phyloP scores from a whole-genome alignment of 2,797 vertebrate species.

The Sebastes alutus region DNA sequence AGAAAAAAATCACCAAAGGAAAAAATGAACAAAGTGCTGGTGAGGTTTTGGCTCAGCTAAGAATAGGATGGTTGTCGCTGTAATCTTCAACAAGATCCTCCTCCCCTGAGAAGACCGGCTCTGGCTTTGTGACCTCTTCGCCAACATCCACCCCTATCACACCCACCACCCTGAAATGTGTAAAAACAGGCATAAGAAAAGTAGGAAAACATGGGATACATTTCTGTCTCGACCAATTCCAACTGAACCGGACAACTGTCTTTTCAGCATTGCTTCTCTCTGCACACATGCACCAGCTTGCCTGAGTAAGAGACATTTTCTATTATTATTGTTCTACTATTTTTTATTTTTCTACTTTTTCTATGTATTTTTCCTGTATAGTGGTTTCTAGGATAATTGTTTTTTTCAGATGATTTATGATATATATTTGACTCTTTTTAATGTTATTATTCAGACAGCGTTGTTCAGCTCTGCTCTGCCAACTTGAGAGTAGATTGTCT shows the following conservation, averaged over 20 bases:
- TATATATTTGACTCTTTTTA: too few relatives aligned
- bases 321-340: too few relatives aligned
- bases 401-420: too few relatives aligned
- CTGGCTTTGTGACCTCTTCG: conserved; percentile 31
- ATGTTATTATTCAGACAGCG: too few relatives aligned
- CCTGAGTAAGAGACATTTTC: not conserved
- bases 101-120: conserved; percentile 44
- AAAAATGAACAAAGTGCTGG: conserved; percentile 18
- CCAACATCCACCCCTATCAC: conserved; percentile 57
- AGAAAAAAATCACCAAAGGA: not conserved
- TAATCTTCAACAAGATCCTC: conserved; percentile 43
- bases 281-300: not conserved
- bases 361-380: too few relatives aligned
- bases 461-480: too few relatives aligned
- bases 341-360: too few relatives aligned
- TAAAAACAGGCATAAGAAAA: not conserved
- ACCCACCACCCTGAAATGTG: conserved; percentile 54
- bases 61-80: conserved; percentile 28
- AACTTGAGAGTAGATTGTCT: too few relatives aligned
- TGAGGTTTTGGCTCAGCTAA: conserved; percentile 20
- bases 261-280: not conserved
- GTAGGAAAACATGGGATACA: not conserved
- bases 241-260: not conserved
- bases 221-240: not conserved
- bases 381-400: too few relatives aligned